Evolutionary conservation across 2,797 vertebrate genomes (phyloP).

Genomic region (Enteromius radiatus): DNA sequence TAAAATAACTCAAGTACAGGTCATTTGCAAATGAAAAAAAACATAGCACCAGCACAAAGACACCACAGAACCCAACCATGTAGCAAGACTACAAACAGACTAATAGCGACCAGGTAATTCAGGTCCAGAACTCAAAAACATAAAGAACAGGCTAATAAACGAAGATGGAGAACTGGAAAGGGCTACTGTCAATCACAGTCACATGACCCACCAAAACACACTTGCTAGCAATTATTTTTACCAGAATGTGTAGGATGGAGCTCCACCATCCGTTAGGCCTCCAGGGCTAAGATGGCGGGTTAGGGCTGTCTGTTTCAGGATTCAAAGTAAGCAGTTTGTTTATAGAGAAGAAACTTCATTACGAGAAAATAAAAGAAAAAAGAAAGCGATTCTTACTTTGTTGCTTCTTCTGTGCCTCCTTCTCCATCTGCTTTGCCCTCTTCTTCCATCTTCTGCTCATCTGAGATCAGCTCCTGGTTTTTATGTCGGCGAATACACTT

Average conservation of each 20-base stretch:
- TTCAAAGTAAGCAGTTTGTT: slow-evolving; percentile 39
- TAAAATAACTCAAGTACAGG: neutral
- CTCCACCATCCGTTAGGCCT: slow-evolving; percentile 49
- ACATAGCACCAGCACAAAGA: neutral
- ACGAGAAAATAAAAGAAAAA: neutral
- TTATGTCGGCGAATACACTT: slow-evolving; percentile 93
- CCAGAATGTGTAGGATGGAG: slow-evolving; percentile 54
- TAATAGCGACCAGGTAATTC: neutral
- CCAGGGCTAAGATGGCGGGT: slow-evolving; percentile 49
- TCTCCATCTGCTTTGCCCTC: slow-evolving; percentile 93
- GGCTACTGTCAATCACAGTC: slow-evolving; percentile 40
- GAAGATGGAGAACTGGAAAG: slow-evolving; percentile 2
- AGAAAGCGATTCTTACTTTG: slow-evolving; percentile 81
- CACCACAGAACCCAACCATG: neutral
- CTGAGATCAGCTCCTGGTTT: slow-evolving; percentile 91
- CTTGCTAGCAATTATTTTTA: slow-evolving; percentile 56
- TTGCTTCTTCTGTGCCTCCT: slow-evolving; percentile 87
- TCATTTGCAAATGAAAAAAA: neutral
- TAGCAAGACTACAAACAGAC: neutral
- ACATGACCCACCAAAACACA: slow-evolving; percentile 57
- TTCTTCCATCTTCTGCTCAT: slow-evolving; percentile 96
- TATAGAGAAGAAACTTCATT: neutral
- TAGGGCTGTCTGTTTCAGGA: slow-evolving; percentile 64
- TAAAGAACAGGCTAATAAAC: slow-evolving; percentile 2
- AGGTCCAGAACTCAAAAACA: neutral